These are phyloP conservation scores for Hydrozoanthus tunicans DNA, from an alignment of 64 coral and sea anemone species.

Conservation along the genomic window DNA sequence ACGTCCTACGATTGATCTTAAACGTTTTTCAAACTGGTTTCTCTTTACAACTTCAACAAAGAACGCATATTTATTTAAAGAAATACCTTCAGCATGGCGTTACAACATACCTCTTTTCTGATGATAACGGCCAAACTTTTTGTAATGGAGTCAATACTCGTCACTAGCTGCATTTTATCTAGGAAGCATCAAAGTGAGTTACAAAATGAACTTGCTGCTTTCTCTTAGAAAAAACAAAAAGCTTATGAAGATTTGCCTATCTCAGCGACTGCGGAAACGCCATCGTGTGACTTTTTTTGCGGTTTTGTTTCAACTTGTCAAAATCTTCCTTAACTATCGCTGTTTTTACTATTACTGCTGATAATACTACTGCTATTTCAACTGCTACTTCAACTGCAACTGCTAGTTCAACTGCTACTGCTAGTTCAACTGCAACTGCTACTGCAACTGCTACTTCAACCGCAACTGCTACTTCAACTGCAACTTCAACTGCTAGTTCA, in stretches of 20 bases:
- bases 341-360: not conserved
- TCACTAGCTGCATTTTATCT: slow-evolving; percentile 25
- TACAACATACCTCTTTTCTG: slow-evolving; percentile 24
- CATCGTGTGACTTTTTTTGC: too few relatives aligned
- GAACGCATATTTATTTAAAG: not conserved
- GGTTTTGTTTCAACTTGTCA: not conserved
- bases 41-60: not conserved
- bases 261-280: too few relatives aligned
- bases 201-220: too few relatives aligned
- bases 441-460: not conserved
- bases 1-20: too few relatives aligned
- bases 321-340: not conserved
- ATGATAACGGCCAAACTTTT: slow-evolving; percentile 3
- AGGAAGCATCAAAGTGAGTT: not conserved
- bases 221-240: too few relatives aligned
- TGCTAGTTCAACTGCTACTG: not conserved
- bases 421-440: not conserved
- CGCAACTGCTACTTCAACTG: not conserved
- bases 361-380: not conserved
- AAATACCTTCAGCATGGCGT: not conserved
- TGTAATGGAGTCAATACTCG: slow-evolving; percentile 8
- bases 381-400: not conserved
- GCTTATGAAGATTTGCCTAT: too few relatives aligned
- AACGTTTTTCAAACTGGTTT: too few relatives aligned
- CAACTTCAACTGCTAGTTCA: not conserved